Base-by-base conservation (phyloP, 2,797 vertebrate species). In the Mormyrus hasselquistii region DNA sequence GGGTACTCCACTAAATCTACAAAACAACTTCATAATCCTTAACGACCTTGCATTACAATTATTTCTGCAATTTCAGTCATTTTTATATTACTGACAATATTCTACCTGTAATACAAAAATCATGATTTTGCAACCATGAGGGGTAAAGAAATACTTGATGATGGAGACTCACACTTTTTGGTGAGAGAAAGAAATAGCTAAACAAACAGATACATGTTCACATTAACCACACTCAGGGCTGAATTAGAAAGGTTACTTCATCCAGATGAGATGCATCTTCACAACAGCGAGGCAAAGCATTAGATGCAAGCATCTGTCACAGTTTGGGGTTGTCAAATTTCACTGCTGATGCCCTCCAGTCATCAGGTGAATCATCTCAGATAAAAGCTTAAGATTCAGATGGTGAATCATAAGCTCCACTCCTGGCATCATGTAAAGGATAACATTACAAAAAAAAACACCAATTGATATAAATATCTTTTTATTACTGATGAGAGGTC, bases 361-460 rank as follows among this genome's bases (percentile, higher is more conserved):
- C 85, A 87, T 87, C 85, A 87, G 85, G 85, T 52, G 16, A 87
- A 59, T 41, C 29, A 57, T 34, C 85, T 59, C 34, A 38, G 25
- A 57, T 16, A 55, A 38, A 57, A 29, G 14, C 85, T 25, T 29
- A 19, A 87, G 47, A 87, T 25, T 55, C 53, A 38, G 25, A 50
- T 41, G 16, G 47, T 38, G 52, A 87, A 19, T 87, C 53, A 38
- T 50, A 50, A 50, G 53, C 14, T 29, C 0, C 85, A 38, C 53
- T 34, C 85, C 12, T 10, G 29, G 53, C 53, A 5, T 12, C 44
- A 85, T 52, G 83, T 49, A 85, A 85, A 50, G 12, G 22, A 50
- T 25, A 85, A 50, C 3, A 12, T 85, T 16, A 73, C 65, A 38
- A 38, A 73, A 65, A 79, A 44, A 50, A 85, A 29, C 47, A 10